Percentiles rank a stretch among this genome's conserved stretches.
These are phyloP conservation scores for Ursus arctos DNA, from an alignment of 2,113 vertebrate species.

Conservation along the genomic window DNA sequence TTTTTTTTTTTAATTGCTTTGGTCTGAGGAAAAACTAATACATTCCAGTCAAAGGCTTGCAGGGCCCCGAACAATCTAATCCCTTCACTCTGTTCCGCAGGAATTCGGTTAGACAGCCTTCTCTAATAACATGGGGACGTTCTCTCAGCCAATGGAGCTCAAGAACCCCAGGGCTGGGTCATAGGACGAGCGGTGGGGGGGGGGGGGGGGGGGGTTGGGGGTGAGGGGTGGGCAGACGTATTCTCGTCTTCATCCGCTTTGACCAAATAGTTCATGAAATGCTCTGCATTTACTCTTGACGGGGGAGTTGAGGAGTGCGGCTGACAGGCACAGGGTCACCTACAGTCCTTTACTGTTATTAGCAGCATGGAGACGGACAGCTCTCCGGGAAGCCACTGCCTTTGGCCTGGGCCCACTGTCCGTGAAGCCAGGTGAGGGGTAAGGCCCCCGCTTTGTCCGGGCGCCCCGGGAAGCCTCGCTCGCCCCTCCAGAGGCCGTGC, in stretches of 20 bases:
- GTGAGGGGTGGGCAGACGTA: neutral
- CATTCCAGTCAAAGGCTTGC: constrained; percentile 54
- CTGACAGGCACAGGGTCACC: neutral
- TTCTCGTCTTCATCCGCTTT: neutral
- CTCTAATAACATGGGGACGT: neutral
- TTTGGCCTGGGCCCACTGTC: neutral
- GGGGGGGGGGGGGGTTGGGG: too few species aligned
- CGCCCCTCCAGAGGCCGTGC: neutral
- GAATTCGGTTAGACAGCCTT: neutral
- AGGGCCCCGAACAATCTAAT: neutral
- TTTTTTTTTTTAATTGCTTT: constrained; percentile 27
- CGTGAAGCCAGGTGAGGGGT: neutral
- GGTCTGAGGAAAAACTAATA: constrained; percentile 63
- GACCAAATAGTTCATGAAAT: neutral
- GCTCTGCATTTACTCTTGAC: constrained; percentile 39
- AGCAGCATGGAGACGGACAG: neutral
- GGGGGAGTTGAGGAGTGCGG: neutral
- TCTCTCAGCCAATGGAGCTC: neutral
- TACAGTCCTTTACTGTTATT: neutral
- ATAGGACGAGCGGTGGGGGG: fast-evolving
- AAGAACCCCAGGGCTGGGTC: neutral
- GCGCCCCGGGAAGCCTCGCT: neutral
- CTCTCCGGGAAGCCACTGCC: constrained; percentile 2
- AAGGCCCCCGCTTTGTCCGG: neutral
- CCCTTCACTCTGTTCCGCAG: neutral